Conservation (phyloP, 2,797 vertebrate species). For the Natrix natrix region DNA sequence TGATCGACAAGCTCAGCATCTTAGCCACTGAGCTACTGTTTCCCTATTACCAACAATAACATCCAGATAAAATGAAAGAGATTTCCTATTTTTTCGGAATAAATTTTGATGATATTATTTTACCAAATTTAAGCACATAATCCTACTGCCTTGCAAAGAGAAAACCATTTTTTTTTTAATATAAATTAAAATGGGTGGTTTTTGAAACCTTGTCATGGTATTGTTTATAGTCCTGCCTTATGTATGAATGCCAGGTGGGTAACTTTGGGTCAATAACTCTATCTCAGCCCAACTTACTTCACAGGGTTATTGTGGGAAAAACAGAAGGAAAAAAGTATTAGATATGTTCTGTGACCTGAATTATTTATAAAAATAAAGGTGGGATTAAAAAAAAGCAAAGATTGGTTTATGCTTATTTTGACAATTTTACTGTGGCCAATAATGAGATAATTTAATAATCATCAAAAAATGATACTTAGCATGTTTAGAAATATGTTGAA, state of each 20-base stretch:
- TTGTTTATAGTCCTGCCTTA: neutral
- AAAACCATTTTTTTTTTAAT: neutral
- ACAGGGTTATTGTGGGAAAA: neutral
- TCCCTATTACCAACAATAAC: neutral
- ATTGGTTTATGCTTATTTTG: neutral
- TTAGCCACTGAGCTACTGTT: too few species aligned
- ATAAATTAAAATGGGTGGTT: neutral
- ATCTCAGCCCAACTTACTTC: neutral
- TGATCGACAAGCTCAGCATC: too few species aligned
- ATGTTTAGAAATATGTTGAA: neutral
- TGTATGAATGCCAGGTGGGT: neutral
- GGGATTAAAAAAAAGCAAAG: neutral
- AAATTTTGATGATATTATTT: neutral
- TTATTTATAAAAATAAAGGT: neutral
- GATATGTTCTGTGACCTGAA: neutral
- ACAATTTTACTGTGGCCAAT: neutral
- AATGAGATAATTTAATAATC: neutral
- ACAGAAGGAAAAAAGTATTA: neutral
- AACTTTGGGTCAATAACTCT: neutral
- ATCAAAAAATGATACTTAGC: neutral
- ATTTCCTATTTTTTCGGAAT: neutral
- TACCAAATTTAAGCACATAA: neutral
- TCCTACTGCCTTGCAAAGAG: neutral
- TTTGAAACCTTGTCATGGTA: neutral
- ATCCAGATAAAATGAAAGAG: neutral